These are phyloP conservation scores for Sarcophaga rosellei DNA, from an alignment of 2,888 invertebrate species.

Conservation along the genomic window DNA sequence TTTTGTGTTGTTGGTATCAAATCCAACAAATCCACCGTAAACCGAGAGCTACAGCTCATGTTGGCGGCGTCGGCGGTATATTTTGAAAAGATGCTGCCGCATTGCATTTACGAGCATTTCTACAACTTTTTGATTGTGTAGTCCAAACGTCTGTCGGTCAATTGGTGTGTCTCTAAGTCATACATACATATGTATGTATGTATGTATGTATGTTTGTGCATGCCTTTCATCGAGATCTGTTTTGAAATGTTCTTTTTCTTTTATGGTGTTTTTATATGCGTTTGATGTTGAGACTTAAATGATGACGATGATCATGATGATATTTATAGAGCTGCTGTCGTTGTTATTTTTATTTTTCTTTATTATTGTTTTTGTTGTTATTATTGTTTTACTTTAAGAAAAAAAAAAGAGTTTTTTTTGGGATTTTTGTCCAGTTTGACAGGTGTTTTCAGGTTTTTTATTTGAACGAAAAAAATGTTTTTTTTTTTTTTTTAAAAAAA, in stretches of 20 bases:
- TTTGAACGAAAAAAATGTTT: conserved; percentile 2
- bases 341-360: conserved; percentile 43
- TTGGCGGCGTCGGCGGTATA: conserved; percentile 70
- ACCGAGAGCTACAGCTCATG: conserved; percentile 40
- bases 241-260: conserved; percentile 52
- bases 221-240: background rate
- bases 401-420: too few relatives aligned
- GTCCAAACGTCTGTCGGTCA: conserved; percentile 31
- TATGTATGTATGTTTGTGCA: background rate
- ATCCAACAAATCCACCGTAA: conserved; percentile 35
- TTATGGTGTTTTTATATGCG: conserved; percentile 8
- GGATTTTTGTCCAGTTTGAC: conserved; percentile 77
- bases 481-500: background rate
- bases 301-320: conserved; percentile 55
- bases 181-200: background rate
- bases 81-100: conserved; percentile 70
- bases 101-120: conserved; percentile 62
- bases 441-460: conserved; percentile 76
- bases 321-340: conserved; percentile 62
- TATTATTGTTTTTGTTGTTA: conserved; percentile 65
- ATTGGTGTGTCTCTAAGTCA: background rate
- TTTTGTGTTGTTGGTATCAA: conserved; percentile 47
- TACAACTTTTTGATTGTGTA: conserved; percentile 60
- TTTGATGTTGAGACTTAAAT: conserved; percentile 24
- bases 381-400: conserved; percentile 38